These are phyloP conservation scores for Baryphthengus martii DNA, from an alignment of 2,113 vertebrate species.

Conservation along the genomic window DNA sequence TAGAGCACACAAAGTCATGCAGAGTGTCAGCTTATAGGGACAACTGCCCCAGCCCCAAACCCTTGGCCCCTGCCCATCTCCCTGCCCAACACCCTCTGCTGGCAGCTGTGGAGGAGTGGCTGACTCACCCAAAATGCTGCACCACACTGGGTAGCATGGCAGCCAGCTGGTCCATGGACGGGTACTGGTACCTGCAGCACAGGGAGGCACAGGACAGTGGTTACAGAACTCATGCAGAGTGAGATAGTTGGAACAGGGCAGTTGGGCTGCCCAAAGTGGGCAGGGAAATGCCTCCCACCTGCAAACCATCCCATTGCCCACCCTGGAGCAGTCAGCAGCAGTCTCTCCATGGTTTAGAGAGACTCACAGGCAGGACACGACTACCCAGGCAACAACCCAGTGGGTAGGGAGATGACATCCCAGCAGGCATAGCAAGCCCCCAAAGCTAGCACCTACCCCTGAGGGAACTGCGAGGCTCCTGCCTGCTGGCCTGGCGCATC, in stretches of 20 bases:
- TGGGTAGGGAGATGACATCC: neutral
- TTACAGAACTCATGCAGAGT: neutral
- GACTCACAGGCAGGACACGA: neutral
- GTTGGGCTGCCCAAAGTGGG: neutral
- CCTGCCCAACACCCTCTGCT: neutral
- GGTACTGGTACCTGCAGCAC: constrained; percentile 89
- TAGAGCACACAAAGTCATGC: neutral
- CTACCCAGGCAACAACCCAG: neutral
- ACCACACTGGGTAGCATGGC: constrained; percentile 94
- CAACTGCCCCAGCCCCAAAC: neutral
- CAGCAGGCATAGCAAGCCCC: fast-evolving
- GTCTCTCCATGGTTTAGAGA: neutral
- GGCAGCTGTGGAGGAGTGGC: fast-evolving
- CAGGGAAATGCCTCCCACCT: neutral
- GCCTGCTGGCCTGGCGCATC: constrained; percentile 91
- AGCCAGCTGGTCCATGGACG: constrained; percentile 96
- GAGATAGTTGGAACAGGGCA: neutral
- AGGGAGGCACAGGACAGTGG: neutral
- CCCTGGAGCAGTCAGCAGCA: fast-evolving
- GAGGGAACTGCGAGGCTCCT: constrained; percentile 90
- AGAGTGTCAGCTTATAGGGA: neutral
- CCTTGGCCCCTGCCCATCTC: no score
- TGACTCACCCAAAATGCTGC: constrained; percentile 94
- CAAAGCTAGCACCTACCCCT: constrained; percentile 80
- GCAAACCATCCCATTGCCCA: neutral